Percentiles rank a stretch among this genome's conserved stretches.
Conservation (phyloP, 2,113 vertebrate genomes). For the Menura novaehollandiae region DNA sequence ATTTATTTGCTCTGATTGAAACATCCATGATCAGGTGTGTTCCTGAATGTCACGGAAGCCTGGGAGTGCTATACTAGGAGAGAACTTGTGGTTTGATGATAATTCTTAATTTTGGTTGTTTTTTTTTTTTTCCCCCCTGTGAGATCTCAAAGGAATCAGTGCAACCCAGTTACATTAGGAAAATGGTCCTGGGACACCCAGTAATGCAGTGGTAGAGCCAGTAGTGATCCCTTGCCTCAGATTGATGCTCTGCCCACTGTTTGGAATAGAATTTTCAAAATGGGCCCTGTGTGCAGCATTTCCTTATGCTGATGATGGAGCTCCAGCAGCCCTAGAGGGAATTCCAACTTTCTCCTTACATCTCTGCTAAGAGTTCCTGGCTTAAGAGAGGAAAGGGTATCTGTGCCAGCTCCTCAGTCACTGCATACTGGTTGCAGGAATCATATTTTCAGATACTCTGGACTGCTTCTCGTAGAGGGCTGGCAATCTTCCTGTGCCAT, state of each 20-base stretch:
- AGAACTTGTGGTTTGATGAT: background rate
- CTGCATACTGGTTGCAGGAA: background rate
- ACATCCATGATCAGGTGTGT: background rate
- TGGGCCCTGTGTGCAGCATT: background rate
- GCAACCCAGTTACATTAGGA: background rate
- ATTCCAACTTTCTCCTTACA: background rate
- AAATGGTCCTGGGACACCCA: background rate
- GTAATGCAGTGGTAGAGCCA: background rate
- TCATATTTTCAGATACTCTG: accelerated
- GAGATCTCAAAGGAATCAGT: background rate
- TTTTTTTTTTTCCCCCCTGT: background rate
- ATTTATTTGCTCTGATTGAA: background rate
- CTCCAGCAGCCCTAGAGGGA: background rate
- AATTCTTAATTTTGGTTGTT: background rate
- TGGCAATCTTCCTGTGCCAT: background rate
- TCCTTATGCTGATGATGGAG: background rate
- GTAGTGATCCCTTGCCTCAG: background rate
- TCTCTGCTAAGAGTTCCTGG: background rate
- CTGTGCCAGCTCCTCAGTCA: background rate
- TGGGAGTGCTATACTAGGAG: too few species aligned
- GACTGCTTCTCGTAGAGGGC: background rate
- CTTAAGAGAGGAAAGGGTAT: background rate
- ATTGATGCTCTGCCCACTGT: background rate
- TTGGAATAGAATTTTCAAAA: background rate
- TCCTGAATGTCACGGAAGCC: background rate